A percentile compares a stretch with the other conserved stretches of the same genome.
Conservation (phyloP, 2,797 vertebrate species). For the Alauda arvensis region DNA sequence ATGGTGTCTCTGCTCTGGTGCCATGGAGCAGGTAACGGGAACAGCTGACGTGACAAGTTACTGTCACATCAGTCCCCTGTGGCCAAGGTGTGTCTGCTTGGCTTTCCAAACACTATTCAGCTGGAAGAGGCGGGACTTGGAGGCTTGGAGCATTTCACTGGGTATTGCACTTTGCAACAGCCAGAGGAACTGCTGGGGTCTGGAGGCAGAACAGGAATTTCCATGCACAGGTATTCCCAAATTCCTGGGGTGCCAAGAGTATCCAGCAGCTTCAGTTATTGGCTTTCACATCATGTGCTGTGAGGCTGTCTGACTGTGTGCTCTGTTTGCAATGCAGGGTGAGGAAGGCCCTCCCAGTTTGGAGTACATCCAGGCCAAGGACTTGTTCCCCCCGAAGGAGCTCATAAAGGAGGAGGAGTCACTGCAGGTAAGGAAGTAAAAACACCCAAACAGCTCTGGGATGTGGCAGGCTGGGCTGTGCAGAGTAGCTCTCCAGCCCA, state of each 20-base stretch:
- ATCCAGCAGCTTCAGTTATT: background rate
- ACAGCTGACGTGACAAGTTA: background rate
- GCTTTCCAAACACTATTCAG: background rate
- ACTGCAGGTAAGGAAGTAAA: conserved; percentile 84
- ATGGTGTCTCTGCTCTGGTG: background rate
- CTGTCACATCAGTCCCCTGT: background rate
- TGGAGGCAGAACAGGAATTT: background rate
- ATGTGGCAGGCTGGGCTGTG: background rate
- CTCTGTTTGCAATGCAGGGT: conserved; percentile 79
- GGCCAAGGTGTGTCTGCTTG: background rate
- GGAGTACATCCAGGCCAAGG: conserved; percentile 99
- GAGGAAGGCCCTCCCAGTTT: conserved; percentile 98
- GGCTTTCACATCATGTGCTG: background rate
- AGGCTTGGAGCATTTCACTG: background rate
- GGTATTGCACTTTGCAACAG: background rate
- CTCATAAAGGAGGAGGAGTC: conserved; percentile 95
- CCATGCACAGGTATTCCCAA: background rate
- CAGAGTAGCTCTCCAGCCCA: background rate
- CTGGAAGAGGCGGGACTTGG: background rate
- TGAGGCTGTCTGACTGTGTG: background rate
- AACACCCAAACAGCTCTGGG: background rate
- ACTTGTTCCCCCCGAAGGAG: conserved; percentile 97
- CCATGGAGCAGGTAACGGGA: background rate
- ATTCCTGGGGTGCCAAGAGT: background rate
- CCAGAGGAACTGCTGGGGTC: background rate